phyloP scores from a whole-genome alignment of 1,140 invertebrate genomes.

The Sogatella furcifera region DNA sequence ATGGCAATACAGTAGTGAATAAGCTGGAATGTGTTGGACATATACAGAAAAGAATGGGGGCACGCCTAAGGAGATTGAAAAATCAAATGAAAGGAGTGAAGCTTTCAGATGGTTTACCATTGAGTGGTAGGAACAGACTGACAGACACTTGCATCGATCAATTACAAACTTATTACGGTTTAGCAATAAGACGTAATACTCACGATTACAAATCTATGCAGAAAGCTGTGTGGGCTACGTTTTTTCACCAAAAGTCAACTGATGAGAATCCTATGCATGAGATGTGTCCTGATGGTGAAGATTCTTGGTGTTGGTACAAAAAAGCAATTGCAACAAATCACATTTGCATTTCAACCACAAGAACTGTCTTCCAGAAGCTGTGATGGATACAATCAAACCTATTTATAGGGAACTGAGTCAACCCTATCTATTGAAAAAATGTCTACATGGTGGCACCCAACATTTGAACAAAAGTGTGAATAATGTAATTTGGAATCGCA shows the following conservation, averaged over 20 bases:
- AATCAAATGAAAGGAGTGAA: background rate
- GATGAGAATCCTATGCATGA: conserved; percentile 3
- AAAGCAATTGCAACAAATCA: background rate
- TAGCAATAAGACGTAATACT: conserved; percentile 26
- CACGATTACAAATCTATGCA: conserved; percentile 22
- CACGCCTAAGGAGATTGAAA: background rate
- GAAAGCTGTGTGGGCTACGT: conserved; percentile 12
- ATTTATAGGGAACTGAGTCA: background rate
- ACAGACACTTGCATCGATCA: conserved; percentile 25
- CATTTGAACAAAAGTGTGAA: background rate
- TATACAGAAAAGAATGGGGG: conserved; percentile 5
- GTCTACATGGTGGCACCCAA: background rate
- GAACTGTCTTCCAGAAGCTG: background rate
- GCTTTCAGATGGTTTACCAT: conserved; percentile 5
- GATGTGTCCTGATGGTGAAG: background rate
- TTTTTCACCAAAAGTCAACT: background rate
- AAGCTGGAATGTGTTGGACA: conserved; percentile 6
- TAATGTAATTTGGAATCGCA: background rate
- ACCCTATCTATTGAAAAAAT: background rate
- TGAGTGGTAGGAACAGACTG: conserved; percentile 19
- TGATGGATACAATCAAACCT: background rate
- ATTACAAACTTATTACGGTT: conserved; percentile 18
- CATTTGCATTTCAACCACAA: background rate
- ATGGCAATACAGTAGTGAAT: background rate
- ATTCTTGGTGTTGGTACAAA: background rate